Percentiles rank a stretch among this genome's conserved stretches.
These are phyloP conservation scores for Acanthis flammea DNA, from an alignment of 2,797 vertebrate species.

Conservation along the genomic window DNA sequence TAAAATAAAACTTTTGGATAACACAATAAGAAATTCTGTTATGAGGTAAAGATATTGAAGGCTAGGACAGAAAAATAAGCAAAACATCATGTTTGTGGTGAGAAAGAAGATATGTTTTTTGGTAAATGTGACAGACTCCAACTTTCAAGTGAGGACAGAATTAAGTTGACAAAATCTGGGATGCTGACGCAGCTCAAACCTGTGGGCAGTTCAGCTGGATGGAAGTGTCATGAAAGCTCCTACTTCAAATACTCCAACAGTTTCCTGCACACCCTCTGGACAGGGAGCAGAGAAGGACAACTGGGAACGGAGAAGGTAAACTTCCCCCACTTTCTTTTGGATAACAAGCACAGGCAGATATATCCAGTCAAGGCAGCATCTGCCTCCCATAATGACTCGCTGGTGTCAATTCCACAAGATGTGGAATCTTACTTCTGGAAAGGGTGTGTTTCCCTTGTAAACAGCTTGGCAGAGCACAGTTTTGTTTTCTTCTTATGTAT, in stretches of 20 bases:
- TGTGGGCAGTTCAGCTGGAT: background rate
- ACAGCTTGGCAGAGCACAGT: background rate
- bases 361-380: background rate
- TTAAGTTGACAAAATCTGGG: background rate
- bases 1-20: background rate
- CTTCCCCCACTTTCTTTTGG: accelerated
- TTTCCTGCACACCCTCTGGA: background rate
- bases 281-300: background rate
- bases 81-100: background rate
- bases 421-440: background rate
- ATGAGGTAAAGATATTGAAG: background rate
- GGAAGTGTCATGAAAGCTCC: background rate
- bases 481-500: background rate
- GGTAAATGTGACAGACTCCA: background rate
- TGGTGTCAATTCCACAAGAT: accelerated
- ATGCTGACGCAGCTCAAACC: background rate
- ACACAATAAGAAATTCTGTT: background rate
- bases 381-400: background rate
- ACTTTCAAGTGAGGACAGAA: background rate
- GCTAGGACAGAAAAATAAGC: background rate
- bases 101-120: background rate
- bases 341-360: background rate
- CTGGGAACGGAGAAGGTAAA: background rate
- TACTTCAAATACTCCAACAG: background rate
- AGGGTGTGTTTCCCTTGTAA: background rate